Evolutionary conservation across 2,888 invertebrate species (phyloP).

Genomic region (Mythimna vitellina): DNA sequence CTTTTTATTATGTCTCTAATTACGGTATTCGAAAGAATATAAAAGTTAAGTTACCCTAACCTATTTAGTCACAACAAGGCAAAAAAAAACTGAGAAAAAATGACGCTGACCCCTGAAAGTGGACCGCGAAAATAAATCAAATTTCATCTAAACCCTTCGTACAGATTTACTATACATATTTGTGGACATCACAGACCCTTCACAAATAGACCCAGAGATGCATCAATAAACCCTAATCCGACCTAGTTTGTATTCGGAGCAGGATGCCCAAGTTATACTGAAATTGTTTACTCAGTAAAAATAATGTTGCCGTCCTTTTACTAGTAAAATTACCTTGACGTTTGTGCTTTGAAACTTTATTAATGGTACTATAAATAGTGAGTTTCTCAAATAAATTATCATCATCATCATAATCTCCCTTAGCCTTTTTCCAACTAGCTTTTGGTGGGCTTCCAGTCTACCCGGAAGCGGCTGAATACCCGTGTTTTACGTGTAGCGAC

Average conservation of each 20-base stretch:
- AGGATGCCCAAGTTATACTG: conserved; percentile 15
- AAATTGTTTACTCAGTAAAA: conserved; percentile 24
- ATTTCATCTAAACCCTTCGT: conserved; percentile 32
- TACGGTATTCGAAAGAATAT: too few relatives aligned
- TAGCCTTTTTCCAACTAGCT: too few relatives aligned
- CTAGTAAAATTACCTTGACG: not conserved
- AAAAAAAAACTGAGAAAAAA: conserved; percentile 6
- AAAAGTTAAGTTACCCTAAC: not conserved
- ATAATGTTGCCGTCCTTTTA: not conserved
- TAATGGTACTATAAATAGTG: not conserved
- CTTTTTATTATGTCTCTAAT: too few relatives aligned
- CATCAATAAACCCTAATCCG: conserved; percentile 51
- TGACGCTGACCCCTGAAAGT: conserved; percentile 7
- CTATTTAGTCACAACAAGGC: conserved; percentile 7
- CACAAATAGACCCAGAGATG: conserved; percentile 28
- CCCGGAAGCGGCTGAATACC: too few relatives aligned
- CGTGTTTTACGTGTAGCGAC: too few relatives aligned
- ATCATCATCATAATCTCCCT: not conserved
- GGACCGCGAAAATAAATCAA: conserved; percentile 40
- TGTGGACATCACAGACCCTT: conserved; percentile 41
- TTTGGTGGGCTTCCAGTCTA: too few relatives aligned
- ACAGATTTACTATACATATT: conserved; percentile 33
- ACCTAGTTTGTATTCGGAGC: conserved; percentile 49
- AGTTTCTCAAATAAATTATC: too few relatives aligned
- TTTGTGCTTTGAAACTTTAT: not conserved